phyloP scores from a whole-genome alignment of 2,113 vertebrate species.

The Edolisoma coerulescens region DNA sequence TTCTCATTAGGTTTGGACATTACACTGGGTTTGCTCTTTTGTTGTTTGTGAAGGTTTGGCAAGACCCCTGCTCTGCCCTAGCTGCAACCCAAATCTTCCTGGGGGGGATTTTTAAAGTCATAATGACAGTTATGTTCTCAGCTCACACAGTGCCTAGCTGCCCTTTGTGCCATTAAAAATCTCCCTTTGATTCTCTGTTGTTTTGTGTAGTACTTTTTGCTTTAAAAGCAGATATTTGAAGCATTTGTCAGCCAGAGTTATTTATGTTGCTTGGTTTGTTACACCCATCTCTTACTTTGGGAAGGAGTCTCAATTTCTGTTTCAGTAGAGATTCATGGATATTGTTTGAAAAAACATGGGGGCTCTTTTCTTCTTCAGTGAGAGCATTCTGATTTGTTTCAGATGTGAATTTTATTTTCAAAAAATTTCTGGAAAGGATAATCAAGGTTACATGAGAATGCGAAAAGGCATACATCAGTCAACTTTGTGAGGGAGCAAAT shows the following conservation, averaged over 20 bases:
- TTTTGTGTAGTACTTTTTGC: not conserved
- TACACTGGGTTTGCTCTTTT: not conserved
- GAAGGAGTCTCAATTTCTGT: not conserved
- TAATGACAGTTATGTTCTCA: constrained; percentile 43
- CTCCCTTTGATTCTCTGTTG: constrained; percentile 14
- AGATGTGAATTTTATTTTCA: not conserved
- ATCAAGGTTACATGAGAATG: constrained; percentile 2
- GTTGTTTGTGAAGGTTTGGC: not conserved
- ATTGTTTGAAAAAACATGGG: not conserved
- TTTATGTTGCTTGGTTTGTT: not conserved
- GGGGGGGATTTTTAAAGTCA: constrained; percentile 56
- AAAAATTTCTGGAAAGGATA: not conserved
- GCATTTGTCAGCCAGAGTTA: not conserved
- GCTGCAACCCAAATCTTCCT: not conserved
- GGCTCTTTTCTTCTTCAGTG: not conserved
- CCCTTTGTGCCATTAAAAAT: constrained; percentile 62
- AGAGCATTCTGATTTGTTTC: not conserved
- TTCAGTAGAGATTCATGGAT: not conserved
- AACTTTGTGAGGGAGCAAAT: not conserved
- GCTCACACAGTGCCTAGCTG: constrained; percentile 44
- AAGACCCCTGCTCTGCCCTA: not conserved
- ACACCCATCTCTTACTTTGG: not conserved
- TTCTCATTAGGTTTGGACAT: not conserved
- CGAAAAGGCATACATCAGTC: not conserved
- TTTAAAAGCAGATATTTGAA: not conserved